Base-by-base conservation (phyloP, 2,113 vertebrate genomes). In the Cercopithecus mona region DNA sequence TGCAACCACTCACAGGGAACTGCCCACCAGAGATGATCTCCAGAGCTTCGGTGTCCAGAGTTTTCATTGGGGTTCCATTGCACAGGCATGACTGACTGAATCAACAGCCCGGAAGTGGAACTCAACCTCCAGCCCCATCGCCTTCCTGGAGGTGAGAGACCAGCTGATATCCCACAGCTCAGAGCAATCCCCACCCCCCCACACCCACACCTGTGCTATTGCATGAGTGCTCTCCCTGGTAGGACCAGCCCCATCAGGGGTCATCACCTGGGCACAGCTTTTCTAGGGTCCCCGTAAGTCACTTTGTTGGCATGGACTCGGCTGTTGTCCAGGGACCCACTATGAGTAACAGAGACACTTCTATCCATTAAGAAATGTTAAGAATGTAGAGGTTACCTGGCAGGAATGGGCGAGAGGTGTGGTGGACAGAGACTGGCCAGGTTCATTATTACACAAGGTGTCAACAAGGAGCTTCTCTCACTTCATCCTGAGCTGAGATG, bases 371-470 rank as follows among this genome's bases (percentile, higher is more conserved):
- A n/a, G 50, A 55, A 1, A 11, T 6, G 1, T 8, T 17, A 6
- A 25, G 30, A 38, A 20, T 20, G 35, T 8, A 14, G 59, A 68
- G 75, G 20, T 3, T 35, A 35, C 13, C 30, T 75, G 30, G 5
- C 10, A n/a, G 64, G 17, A 70, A 20, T 6, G 52, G 5, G 14
- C 2, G 10, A 30, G 43, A 40, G 25, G 73, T 3, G 5, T 25
- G 6, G 40, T 45, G 35, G 3, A 2, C 23, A 17, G 52, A 55
- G 48, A 16, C 25, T 45, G 8, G 75, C 55, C 20, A 0, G 0
- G 3, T 6, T 30, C 66, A 32, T 0, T 0, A 76, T 11, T 3
- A 6, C 0, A 22, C 0, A 0, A 3, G 0, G 11, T 4, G 3
- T 1, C 6, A 72, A 57, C 57, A 10, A 13, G 7, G 4, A 1